phyloP scores from a whole-genome alignment of 2,113 vertebrate species.

The Neopipo cinnamomea region DNA sequence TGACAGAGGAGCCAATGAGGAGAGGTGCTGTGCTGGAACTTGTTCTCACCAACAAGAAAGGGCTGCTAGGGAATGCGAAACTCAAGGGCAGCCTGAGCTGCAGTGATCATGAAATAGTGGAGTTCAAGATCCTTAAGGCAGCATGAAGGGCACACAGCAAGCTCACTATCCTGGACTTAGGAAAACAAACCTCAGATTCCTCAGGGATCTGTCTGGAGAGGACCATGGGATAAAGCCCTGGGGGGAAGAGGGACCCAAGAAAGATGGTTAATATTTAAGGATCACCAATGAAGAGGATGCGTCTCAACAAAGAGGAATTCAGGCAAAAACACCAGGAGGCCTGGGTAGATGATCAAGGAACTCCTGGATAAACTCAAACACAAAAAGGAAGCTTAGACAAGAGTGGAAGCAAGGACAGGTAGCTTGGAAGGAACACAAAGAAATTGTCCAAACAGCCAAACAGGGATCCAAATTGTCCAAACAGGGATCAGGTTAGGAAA shows the following conservation, averaged over 20 bases:
- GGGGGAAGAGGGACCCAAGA: background rate
- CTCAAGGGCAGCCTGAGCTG: background rate
- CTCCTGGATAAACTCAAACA: background rate
- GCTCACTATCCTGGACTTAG: background rate
- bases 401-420: background rate
- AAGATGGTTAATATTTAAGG: background rate
- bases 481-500: background rate
- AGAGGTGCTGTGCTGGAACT: background rate
- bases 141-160: background rate
- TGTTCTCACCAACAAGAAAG: accelerated
- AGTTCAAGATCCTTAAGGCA: background rate
- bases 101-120: background rate
- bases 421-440: background rate
- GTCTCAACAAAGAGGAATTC: background rate
- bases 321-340: background rate
- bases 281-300: background rate
- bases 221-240: background rate
- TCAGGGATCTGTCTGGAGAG: background rate
- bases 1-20: background rate
- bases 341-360: background rate
- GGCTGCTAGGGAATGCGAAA: background rate
- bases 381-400: background rate
- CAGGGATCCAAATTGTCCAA: background rate
- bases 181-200: background rate
- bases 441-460: background rate